Percentiles rank a stretch among this genome's conserved stretches.
Conservation (phyloP, 2,888 invertebrate genomes). For the Polymixis flavicincta region DNA sequence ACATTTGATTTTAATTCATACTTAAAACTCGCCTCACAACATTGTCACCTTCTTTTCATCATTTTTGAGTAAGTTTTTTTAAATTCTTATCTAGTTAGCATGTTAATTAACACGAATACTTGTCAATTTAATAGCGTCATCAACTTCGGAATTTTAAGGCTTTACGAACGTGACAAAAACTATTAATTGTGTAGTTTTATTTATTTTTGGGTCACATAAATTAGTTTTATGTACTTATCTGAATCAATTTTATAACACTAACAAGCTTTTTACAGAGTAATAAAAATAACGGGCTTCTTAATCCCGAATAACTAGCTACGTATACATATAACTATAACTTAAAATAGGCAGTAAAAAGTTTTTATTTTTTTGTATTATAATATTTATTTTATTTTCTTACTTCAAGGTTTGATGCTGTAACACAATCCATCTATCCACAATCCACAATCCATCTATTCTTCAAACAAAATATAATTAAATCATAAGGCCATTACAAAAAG, state of each 20-base stretch:
- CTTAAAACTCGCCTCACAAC: neutral
- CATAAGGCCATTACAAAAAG: neutral
- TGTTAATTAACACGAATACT: neutral
- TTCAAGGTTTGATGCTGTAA: neutral
- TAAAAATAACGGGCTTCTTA: neutral
- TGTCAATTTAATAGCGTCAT: neutral
- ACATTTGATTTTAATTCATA: too few relatives aligned
- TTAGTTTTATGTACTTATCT: constrained; percentile 3
- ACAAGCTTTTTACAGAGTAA: neutral
- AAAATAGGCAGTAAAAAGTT: neutral
- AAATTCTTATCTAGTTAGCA: neutral
- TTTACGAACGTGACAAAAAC: neutral
- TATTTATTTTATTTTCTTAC: too few relatives aligned
- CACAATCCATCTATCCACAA: too few relatives aligned
- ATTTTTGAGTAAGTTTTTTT: neutral
- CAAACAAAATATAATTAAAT: neutral
- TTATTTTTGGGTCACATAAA: neutral
- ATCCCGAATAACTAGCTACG: neutral
- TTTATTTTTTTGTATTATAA: neutral
- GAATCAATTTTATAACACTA: neutral
- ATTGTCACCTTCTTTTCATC: neutral
- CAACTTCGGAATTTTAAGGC: neutral
- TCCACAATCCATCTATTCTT: neutral
- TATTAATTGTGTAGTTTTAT: neutral
- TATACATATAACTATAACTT: neutral